Base-by-base conservation (phyloP, 2,888 invertebrate species). In the Peribatodes rhomboidaria region DNA sequence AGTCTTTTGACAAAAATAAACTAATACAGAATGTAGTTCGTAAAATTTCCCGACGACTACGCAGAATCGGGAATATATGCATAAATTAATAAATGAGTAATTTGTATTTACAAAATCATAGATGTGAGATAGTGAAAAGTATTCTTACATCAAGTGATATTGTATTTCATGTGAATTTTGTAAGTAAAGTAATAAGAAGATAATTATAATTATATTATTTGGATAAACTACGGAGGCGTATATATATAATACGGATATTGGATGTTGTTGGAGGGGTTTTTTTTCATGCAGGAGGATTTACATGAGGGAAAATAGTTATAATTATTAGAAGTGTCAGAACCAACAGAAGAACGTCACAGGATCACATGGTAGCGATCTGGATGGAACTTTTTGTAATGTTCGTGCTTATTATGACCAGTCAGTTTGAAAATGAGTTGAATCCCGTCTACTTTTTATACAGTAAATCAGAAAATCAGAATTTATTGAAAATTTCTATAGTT, bases 21-120 rank as follows among this genome's bases (percentile, higher is more conserved):
- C 16, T 16, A 7, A 14, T 16, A 3, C 8, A 41, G 14, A 9
- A 1, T 22, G n/a, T 46, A n/a, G n/a, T 22, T n/a, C 9, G 8
- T 13, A 8, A 50, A 33, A 33, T 35, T 49, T 50, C 50, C 50
- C 50, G 14, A 50, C 50, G 35, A 13, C 35, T 50, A 50, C 50
- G 35, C 35, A 13, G 1, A 8, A 37, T 50, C 35, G 13, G 50
- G 1, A 50, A n/a, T 14, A 14, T 9, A 31, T 9, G 0, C 4
- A 18, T 11, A 8, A 10, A 56, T 35, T 35, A n/a, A 37, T 39
- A 50, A 37, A 37, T 22, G 16, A 8, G 8, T 35, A 53, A 4
- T 27, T 27, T 13, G 20, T 62, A 52, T 57, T 52, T 62, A 57
- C 62, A 57, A 44, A 62, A 44, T 44, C 13, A 37, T 44, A 52